Percentiles rank a stretch among this genome's conserved stretches.
phyloP scores from a whole-genome alignment of 2,113 vertebrate genomes.

The Ornithorhynchus anatinus region DNA sequence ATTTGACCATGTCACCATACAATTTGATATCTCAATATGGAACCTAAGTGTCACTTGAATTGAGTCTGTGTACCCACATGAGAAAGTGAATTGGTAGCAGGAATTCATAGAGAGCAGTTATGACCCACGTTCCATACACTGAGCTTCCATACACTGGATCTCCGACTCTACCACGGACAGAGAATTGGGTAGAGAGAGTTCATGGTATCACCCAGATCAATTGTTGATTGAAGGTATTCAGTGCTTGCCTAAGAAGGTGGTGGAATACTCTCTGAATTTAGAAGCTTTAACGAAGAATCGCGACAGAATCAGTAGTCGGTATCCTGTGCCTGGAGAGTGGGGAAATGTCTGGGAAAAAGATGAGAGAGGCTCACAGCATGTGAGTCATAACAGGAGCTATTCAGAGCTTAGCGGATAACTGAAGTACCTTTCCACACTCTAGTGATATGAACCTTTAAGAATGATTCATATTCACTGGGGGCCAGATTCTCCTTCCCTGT shows the following conservation, averaged over 20 bases:
- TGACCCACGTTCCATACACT: not conserved
- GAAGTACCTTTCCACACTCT: conserved; percentile 18
- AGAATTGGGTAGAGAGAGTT: conserved; percentile 9
- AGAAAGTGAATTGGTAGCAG: not conserved
- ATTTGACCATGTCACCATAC: no score
- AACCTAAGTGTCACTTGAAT: no score
- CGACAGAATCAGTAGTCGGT: not conserved
- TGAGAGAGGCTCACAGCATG: not conserved
- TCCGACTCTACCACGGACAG: not conserved
- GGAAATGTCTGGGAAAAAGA: not conserved
- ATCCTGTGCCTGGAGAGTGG: not conserved
- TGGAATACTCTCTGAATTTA: not conserved
- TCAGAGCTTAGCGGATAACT: conserved; percentile 7
- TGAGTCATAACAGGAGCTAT: conserved; percentile 17
- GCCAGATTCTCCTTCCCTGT: not conserved
- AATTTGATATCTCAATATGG: no score
- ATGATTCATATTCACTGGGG: conserved; percentile 16
- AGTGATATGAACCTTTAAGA: not conserved
- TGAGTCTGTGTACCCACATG: no score
- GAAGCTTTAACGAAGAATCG: conserved; percentile 6
- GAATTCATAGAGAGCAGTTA: not conserved
- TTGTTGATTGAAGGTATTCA: not conserved
- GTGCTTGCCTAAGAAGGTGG: not conserved
- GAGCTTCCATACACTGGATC: not conserved
- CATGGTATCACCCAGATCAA: not conserved